Evolutionary conservation across 2,888 invertebrate species (phyloP).

Genomic region (Leptopilina syphax): DNA sequence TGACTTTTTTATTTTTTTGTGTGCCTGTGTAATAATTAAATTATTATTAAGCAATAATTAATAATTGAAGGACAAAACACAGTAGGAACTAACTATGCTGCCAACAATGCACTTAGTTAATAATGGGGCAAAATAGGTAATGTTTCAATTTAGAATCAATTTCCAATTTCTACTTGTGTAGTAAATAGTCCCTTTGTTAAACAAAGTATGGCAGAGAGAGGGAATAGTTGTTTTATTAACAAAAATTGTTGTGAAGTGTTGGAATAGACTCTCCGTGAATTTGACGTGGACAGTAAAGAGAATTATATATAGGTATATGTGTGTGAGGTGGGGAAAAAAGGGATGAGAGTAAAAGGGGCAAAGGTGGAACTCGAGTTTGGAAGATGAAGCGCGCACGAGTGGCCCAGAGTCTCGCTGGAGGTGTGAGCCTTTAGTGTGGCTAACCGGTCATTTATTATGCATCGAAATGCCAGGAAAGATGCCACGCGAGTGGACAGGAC

Average conservation of each 20-base stretch:
- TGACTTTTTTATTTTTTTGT: no score
- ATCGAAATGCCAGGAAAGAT: constrained; percentile 76
- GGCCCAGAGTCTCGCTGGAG: constrained; percentile 57
- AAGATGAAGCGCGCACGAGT: constrained; percentile 31
- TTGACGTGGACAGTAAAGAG: constrained; percentile 57
- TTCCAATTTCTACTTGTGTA: no score
- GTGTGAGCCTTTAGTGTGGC: constrained; percentile 70
- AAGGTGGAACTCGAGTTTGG: constrained; percentile 29
- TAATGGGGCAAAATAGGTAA: no score
- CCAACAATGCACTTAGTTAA: no score
- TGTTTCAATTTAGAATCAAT: no score
- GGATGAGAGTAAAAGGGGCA: constrained; percentile 44
- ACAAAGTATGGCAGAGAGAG: no score
- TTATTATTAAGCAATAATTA: no score
- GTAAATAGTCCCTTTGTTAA: no score
- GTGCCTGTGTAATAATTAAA: no score
- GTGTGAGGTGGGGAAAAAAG: constrained; percentile 51
- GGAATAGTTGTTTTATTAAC: no score
- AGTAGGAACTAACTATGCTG: no score
- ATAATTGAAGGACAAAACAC: no score
- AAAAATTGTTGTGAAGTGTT: constrained; percentile 10
- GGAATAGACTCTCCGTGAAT: constrained; percentile 42
- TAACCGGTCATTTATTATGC: constrained; percentile 76
- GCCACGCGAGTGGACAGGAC: constrained; percentile 75
- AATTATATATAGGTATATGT: constrained; percentile 44